Evolutionary conservation across 1,140 invertebrate species (phyloP).

Genomic region (Eriocheir sinensis): DNA sequence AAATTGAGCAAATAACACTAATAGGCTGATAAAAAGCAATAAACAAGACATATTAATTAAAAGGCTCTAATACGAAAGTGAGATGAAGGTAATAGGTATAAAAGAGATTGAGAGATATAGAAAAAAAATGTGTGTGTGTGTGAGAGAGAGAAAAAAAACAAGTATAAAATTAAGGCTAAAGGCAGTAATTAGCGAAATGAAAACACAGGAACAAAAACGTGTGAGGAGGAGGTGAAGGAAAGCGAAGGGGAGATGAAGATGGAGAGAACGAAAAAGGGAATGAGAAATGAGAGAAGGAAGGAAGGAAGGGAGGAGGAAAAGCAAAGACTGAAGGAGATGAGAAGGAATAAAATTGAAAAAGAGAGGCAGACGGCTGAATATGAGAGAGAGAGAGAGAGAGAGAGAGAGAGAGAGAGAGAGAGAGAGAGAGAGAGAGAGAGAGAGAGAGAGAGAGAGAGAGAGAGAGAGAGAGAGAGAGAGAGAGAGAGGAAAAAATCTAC

Average conservation of each 20-base stretch:
- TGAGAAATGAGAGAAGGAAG: not conserved
- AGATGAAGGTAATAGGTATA: not conserved
- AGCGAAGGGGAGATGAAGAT: not conserved
- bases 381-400: not conserved
- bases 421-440: not conserved
- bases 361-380: not conserved
- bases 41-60: too few relatives aligned
- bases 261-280: not conserved
- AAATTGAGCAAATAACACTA: not conserved
- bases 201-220: not conserved
- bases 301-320: not conserved
- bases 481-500: not conserved
- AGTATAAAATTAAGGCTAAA: not conserved
- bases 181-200: not conserved
- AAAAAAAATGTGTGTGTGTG: conserved; percentile 9
- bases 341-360: not conserved
- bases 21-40: not conserved
- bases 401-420: not conserved
- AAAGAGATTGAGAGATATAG: conserved; percentile 1
- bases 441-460: conserved; percentile 38
- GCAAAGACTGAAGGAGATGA: too few relatives aligned
- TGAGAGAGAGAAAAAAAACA: conserved; percentile 33
- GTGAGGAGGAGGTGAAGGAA: not conserved
- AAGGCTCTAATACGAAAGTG: not conserved
- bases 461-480: not conserved